Conservation (phyloP, 2,113 vertebrate species). For the Lota lota region DNA sequence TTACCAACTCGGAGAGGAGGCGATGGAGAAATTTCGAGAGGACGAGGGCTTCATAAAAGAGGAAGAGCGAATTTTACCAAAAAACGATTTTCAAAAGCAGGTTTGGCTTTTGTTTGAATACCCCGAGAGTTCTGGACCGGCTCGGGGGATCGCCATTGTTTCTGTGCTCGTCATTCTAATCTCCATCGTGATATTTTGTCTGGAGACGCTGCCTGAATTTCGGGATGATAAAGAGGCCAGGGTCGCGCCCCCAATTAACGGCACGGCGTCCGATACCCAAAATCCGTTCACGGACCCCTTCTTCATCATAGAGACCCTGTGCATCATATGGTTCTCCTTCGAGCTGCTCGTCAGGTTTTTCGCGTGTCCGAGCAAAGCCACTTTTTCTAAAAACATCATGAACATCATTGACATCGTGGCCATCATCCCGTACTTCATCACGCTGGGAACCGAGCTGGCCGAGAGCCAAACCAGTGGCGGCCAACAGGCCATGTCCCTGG, state of each 20-base stretch:
- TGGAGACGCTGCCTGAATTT: constrained; percentile 96
- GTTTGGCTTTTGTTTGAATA: constrained; percentile 98
- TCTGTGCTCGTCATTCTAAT: constrained; percentile 96
- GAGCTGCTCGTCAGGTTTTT: constrained; percentile 95
- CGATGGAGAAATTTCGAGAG: constrained; percentile 97
- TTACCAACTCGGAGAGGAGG: constrained; percentile 94
- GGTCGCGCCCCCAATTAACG: constrained; percentile 60
- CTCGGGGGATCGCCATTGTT: constrained; percentile 94
- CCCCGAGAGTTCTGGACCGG: constrained; percentile 93
- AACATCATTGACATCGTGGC: constrained; percentile 98
- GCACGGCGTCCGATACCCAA: constrained; percentile 60
- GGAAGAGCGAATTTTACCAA: constrained; percentile 89
- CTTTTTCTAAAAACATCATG: constrained; percentile 97
- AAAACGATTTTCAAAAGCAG: constrained; percentile 91
- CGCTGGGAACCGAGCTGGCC: constrained; percentile 91
- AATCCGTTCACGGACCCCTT: constrained; percentile 89
- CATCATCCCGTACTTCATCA: constrained; percentile 98
- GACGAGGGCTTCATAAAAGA: constrained; percentile 98
- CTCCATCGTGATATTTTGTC: constrained; percentile 97
- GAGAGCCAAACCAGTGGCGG: constrained; percentile 87
- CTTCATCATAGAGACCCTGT: constrained; percentile 96
- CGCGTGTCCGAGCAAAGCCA: constrained; percentile 93
- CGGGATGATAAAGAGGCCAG: constrained; percentile 82
- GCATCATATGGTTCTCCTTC: constrained; percentile 99
- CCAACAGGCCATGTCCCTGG: constrained; percentile 96